These are phyloP conservation scores for Arnoldichthys spilopterus DNA, from an alignment of 2,797 vertebrate species.

Conservation along the genomic window DNA sequence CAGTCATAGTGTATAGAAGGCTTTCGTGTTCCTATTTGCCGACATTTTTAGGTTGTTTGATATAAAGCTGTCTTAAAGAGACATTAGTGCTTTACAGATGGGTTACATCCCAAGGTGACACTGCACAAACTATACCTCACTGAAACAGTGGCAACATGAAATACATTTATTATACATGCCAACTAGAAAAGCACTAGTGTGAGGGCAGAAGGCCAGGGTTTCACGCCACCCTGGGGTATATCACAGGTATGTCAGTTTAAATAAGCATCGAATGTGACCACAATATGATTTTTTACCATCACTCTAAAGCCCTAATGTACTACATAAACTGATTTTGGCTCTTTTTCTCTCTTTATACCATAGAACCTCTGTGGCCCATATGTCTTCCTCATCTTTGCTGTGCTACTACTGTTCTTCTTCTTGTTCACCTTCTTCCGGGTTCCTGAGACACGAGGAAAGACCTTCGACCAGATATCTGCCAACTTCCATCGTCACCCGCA, in stretches of 20 bases:
- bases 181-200: neutral
- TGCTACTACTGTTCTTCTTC: slow-evolving; percentile 85
- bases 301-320: neutral
- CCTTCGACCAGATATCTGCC: slow-evolving; percentile 89
- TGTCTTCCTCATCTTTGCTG: slow-evolving; percentile 90
- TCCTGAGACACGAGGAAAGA: slow-evolving; percentile 88
- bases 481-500: slow-evolving; percentile 74
- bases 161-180: neutral
- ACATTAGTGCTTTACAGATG: no score
- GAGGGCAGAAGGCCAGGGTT: no score
- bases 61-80: no score
- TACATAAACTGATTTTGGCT: neutral
- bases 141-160: no score
- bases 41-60: no score
- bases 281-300: neutral
- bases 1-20: no score
- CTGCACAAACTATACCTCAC: neutral
- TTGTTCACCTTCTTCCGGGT: slow-evolving; percentile 91
- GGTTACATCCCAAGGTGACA: no score
- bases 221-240: neutral
- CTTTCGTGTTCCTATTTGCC: no score
- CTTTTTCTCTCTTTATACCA: neutral
- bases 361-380: slow-evolving; percentile 83
- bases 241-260: no score
- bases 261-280: neutral